Base-by-base conservation (phyloP, 2,113 vertebrate species). In the Syngnathus typhle region DNA sequence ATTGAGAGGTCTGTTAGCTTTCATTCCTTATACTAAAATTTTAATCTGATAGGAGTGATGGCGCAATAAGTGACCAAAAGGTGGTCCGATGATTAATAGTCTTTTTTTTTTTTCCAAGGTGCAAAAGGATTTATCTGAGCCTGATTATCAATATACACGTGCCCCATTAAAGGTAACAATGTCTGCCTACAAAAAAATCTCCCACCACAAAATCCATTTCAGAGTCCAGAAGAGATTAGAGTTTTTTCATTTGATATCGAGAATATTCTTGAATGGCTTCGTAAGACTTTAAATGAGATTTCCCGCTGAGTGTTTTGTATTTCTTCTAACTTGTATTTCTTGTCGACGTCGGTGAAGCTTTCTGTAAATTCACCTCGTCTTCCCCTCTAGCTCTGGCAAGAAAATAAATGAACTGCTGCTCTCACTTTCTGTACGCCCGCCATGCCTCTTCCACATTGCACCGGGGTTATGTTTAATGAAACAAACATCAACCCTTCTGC, bases 401-500 rank as follows among this genome's bases (percentile, higher is more conserved):
- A 47, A 58, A 74, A 47, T 74, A 76, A 73, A 82, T 78, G 65
- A 69, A 65, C 5, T 36, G 59, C 59, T 60, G 19, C 27, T 32
- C 27, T 32, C 3, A 3, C 27, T 41, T 64, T 37, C 44, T 59
- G 66, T 72, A 60, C 9, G 38, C 18, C 55, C 36, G 61, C 80
- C 18, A 46, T 13, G 52, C 65, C 37, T 70, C 68, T 60, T 70
- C 55, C 67, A 41, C 43, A 13, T 55, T 59, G 61, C 74, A 64
- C 63, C n/a, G 5, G 37, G 80, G 80, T 83, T 70, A 54, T 66
- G 68, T 82, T 84, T 82, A 81, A 86, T 81, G 69, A 81, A 84
- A 81, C 74, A 68, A 68, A 64, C 65, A 75, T 37, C 70, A 39
- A 62, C 37, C 52, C 43, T 4, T 16, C 63, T 32, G 74, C 67